These are phyloP conservation scores for Hyposoter dolosus DNA, from an alignment of 2,888 invertebrate genomes.

Conservation along the genomic window DNA sequence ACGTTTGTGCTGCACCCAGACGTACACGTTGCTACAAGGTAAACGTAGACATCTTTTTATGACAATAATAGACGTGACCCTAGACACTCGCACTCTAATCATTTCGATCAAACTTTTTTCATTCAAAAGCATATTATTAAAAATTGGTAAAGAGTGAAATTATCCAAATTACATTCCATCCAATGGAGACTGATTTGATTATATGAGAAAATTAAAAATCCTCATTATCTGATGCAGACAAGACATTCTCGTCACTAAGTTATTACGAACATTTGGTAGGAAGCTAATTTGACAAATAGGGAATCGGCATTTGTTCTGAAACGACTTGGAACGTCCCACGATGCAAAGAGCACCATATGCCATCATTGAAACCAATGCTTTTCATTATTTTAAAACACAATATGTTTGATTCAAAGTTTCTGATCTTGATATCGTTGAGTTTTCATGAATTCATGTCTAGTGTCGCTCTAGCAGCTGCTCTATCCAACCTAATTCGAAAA, in stretches of 20 bases:
- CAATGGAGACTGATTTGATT: background rate
- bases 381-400: too few relatives aligned
- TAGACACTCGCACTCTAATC: conserved; percentile 21
- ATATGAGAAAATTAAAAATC: background rate
- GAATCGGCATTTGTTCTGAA: too few relatives aligned
- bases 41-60: conserved; percentile 32
- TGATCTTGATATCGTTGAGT: conserved; percentile 5
- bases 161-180: background rate
- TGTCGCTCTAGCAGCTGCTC: conserved; percentile 31
- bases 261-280: background rate
- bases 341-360: background rate
- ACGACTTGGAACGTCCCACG: too few relatives aligned
- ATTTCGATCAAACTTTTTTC: conserved; percentile 30
- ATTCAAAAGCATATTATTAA: background rate
- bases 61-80: conserved; percentile 33
- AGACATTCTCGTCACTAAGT: background rate
- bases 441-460: background rate
- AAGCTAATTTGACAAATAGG: too few relatives aligned
- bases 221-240: background rate
- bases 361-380: background rate
- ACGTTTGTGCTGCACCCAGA: conserved; percentile 38
- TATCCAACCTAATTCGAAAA: conserved; percentile 51
- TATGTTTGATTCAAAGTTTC: background rate
- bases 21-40: background rate
- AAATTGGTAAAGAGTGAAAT: background rate